Base-by-base conservation (phyloP, 2,113 vertebrate species). In the Lepidothrix coronata region DNA sequence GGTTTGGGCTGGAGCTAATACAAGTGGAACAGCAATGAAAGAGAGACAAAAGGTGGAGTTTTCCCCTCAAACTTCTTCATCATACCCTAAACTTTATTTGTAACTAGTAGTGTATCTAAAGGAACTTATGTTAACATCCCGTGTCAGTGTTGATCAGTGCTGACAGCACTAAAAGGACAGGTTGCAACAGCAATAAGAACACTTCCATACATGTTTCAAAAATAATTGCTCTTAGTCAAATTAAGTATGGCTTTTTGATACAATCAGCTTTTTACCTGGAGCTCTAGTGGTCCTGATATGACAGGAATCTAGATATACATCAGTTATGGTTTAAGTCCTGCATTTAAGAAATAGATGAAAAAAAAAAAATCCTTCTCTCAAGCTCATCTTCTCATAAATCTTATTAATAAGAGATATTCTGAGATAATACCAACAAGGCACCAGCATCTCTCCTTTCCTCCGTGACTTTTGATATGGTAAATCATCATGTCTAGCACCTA, bases 291-390 rank as follows among this genome's bases (percentile, higher is more conserved):
- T 58, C 37, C 43, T 77, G 68, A 66, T 87, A 84, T 44, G 63
- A 94, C 86, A 89, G 66, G 27, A 79, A 82, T 35, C 35, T 48
- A 93, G 78, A 85, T 70, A 85, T 5, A 19, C n/a, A 94, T 90
- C 90, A 90, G 75, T 62, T 79, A 70, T 76, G 52, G 33, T 71
- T 85, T 74, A 85, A 88, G 31, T 78, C 51, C n/a, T 82, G 20
- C 59, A 58, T 89, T 92, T 89, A 51, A 78, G 61, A 41, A 73
- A 57, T 6, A 80, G 51, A 74, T 91, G 9, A 62, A 85, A 85
- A 85, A 85, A 85, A 85, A 90, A 92, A 31, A 96, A 93, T 85
- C 75, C 41, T 83, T 78, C 55, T 77, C 71, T 88, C 49, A 37
- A 80, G 59, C 51, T 91, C 54, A 73, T 90, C 79, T 66, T 66